A percentile compares a stretch with the other conserved stretches of the same genome.
Evolutionary conservation across 2,888 invertebrate species (phyloP).

Genomic region (Drosophila kanekoi): DNA sequence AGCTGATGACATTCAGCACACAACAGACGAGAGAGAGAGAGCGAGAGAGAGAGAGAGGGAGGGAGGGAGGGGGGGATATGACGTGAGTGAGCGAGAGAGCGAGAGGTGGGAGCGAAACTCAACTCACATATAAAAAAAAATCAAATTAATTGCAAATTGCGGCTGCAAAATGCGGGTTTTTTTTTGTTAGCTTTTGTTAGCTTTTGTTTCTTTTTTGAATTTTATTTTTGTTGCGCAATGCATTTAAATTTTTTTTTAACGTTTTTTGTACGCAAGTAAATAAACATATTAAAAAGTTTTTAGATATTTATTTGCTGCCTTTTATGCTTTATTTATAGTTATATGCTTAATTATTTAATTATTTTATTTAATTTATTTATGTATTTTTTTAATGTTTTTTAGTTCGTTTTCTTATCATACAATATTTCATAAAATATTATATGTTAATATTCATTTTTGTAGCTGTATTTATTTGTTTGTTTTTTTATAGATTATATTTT

Average conservation of each 20-base stretch:
- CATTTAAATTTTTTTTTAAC: conserved; percentile 3
- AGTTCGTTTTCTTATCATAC: too few species aligned
- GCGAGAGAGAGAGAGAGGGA: not conserved
- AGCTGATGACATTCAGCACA: conserved; percentile 67
- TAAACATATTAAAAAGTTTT: not conserved
- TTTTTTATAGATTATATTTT: too few species aligned
- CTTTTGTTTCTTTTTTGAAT: not conserved
- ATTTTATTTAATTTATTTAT: too few species aligned
- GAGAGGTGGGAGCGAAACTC: not conserved
- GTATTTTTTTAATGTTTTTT: too few species aligned
- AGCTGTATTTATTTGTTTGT: too few species aligned
- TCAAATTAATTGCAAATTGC: conserved; percentile 66
- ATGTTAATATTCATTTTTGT: too few species aligned
- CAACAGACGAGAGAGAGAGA: too few species aligned
- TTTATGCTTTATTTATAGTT: too few species aligned
- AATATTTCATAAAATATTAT: too few species aligned
- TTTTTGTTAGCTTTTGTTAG: conserved; percentile 17
- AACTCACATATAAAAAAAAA: conserved; percentile 30
- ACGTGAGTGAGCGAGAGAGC: not conserved
- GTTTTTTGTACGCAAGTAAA: too few species aligned
- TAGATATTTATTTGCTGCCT: too few species aligned
- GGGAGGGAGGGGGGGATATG: not conserved
- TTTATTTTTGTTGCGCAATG: conserved; percentile 20
- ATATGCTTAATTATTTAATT: too few species aligned
- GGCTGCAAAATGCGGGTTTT: conserved; percentile 52